A percentile compares a stretch with the other conserved stretches of the same genome.
These are phyloP conservation scores for Platynereis dumerilii DNA, from an alignment of 2,888 invertebrate species.

Conservation along the genomic window DNA sequence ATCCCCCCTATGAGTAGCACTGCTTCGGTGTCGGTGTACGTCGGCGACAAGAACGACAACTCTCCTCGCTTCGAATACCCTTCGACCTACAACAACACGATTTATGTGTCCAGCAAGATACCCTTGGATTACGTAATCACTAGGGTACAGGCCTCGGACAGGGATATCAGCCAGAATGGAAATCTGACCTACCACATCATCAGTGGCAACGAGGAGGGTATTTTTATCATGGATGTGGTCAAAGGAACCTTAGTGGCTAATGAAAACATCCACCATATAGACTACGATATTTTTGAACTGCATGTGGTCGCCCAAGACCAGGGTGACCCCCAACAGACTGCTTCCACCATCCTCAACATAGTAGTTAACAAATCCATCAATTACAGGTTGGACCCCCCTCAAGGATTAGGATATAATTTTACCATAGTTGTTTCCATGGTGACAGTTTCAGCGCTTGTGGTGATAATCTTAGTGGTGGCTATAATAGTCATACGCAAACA, in stretches of 20 bases:
- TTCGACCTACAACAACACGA: slow-evolving; percentile 31
- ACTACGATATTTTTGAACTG: slow-evolving; percentile 17
- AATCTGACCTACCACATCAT: slow-evolving; percentile 22
- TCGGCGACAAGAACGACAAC: slow-evolving; percentile 39
- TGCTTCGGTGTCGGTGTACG: slow-evolving; percentile 33
- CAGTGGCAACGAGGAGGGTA: slow-evolving; percentile 11
- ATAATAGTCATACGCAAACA: slow-evolving; percentile 23
- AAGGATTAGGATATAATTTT: slow-evolving; percentile 20
- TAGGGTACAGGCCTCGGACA: slow-evolving; percentile 18
- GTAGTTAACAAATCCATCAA: slow-evolving; percentile 23
- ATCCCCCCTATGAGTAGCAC: slow-evolving; percentile 29
- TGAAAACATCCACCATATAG: slow-evolving; percentile 19
- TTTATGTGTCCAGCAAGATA: slow-evolving; percentile 19
- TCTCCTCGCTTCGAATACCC: slow-evolving; percentile 34
- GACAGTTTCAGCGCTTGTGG: slow-evolving; percentile 11
- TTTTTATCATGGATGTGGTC: slow-evolving; percentile 13
- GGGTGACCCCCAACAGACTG: slow-evolving; percentile 13
- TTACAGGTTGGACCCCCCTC: slow-evolving; percentile 6
- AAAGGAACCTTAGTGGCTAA: slow-evolving; percentile 23
- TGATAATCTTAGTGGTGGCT: slow-evolving; percentile 18
- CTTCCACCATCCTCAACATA: slow-evolving; percentile 13
- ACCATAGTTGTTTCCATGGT: slow-evolving; percentile 28
- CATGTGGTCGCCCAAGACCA: slow-evolving; percentile 25
- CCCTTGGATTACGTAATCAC: slow-evolving; percentile 24
- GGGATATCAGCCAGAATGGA: slow-evolving; percentile 27